These are phyloP conservation scores for Cryptus armator DNA, from an alignment of 2,888 invertebrate genomes.

Conservation along the genomic window DNA sequence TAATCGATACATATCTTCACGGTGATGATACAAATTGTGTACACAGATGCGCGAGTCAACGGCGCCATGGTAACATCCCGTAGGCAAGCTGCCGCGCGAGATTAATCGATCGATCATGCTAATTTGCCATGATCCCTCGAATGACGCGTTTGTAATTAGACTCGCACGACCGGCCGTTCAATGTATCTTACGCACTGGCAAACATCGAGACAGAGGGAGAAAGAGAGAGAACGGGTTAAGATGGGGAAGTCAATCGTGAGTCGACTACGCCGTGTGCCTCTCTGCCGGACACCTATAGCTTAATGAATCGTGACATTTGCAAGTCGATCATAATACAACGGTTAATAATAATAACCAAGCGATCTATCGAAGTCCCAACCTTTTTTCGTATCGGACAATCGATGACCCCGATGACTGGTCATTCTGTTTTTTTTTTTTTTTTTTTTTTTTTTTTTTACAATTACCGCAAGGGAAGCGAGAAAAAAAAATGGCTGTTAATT, in stretches of 20 bases:
- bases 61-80: background rate
- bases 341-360: slow-evolving; percentile 49
- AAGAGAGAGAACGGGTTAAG: slow-evolving; percentile 23
- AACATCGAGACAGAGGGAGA: background rate
- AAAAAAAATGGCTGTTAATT: slow-evolving; percentile 56
- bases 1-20: background rate
- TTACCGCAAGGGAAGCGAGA: background rate
- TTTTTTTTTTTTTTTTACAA: slow-evolving; percentile 16
- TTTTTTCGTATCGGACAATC: slow-evolving; percentile 54
- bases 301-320: slow-evolving; percentile 69
- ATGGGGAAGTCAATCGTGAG: slow-evolving; percentile 46
- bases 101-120: slow-evolving; percentile 63
- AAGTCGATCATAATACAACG: slow-evolving; percentile 64
- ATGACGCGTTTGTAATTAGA: slow-evolving; percentile 57
- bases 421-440: background rate
- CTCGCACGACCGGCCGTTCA: slow-evolving; percentile 18
- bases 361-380: slow-evolving; percentile 46
- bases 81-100: slow-evolving; percentile 29
- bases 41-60: slow-evolving; percentile 11
- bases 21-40: slow-evolving; percentile 5
- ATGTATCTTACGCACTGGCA: slow-evolving; percentile 3
- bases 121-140: slow-evolving; percentile 51
- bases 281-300: slow-evolving; percentile 45
- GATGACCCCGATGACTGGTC: slow-evolving; percentile 59
- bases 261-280: slow-evolving; percentile 2